Percentiles rank a stretch among this genome's conserved stretches.
These are phyloP conservation scores for Rosalia funebris DNA, from an alignment of 2,888 invertebrate species.

Conservation along the genomic window DNA sequence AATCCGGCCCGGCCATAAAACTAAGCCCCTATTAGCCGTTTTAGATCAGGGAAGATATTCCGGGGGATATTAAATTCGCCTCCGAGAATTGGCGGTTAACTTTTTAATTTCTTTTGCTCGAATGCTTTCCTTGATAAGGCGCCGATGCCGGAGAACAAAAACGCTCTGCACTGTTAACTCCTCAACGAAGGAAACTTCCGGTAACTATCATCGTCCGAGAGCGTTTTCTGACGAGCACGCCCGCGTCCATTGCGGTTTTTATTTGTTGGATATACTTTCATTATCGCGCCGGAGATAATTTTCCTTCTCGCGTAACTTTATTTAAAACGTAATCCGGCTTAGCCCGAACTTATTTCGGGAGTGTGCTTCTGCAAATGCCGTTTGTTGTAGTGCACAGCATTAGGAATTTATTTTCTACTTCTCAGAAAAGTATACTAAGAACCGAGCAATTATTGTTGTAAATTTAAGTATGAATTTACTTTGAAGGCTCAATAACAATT, in stretches of 20 bases:
- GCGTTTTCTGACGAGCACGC: constrained; percentile 8
- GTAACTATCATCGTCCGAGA: constrained; percentile 22
- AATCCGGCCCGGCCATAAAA: constrained; percentile 43
- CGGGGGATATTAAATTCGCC: constrained; percentile 46
- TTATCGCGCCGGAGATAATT: constrained; percentile 9
- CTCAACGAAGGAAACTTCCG: constrained; percentile 27
- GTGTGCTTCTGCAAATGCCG: neutral
- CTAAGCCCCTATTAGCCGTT: constrained; percentile 42
- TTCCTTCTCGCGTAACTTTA: constrained; percentile 9
- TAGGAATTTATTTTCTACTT: too few relatives aligned
- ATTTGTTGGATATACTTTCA: constrained; percentile 18
- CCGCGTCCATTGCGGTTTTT: constrained; percentile 9
- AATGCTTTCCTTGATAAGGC: constrained; percentile 44
- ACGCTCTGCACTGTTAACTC: constrained; percentile 26
- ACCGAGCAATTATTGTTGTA: too few relatives aligned
- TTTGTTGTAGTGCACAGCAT: too few relatives aligned
- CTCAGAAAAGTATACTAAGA: too few relatives aligned
- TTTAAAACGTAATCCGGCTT: constrained; percentile 5
- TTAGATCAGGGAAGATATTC: constrained; percentile 41
- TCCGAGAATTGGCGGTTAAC: constrained; percentile 48
- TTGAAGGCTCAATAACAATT: too few relatives aligned
- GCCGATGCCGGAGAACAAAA: constrained; percentile 30
- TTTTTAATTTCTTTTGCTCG: constrained; percentile 49
- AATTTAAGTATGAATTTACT: too few relatives aligned
- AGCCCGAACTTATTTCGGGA: neutral